phyloP scores from a whole-genome alignment of 2,888 invertebrate species.

The Hipparchia sbordonii region DNA sequence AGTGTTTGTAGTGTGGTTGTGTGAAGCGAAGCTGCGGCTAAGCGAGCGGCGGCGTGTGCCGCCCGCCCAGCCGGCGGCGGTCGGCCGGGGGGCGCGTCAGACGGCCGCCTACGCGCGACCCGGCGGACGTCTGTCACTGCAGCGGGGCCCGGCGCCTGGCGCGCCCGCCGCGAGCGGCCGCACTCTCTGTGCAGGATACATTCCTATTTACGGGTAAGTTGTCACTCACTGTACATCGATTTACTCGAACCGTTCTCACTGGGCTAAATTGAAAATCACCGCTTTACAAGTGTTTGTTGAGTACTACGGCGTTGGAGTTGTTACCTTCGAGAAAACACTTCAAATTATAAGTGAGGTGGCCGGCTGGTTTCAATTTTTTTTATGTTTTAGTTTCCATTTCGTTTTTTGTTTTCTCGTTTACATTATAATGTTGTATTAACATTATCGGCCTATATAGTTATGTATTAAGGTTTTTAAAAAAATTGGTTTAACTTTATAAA shows the following conservation, averaged over 20 bases:
- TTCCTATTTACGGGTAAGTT: constrained; percentile 28
- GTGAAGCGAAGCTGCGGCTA: constrained; percentile 3
- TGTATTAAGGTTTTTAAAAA: too few relatives aligned
- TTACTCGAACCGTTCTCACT: neutral
- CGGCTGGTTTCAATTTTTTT: too few relatives aligned
- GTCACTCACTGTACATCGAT: neutral
- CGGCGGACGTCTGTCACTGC: constrained; percentile 74
- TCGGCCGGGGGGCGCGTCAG: constrained; percentile 51
- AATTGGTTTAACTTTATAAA: too few relatives aligned
- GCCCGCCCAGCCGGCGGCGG: constrained; percentile 38
- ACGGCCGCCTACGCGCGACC: constrained; percentile 75
- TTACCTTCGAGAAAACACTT: neutral
- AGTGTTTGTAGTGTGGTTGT: neutral
- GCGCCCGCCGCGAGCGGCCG: constrained; percentile 66
- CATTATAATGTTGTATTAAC: too few relatives aligned
- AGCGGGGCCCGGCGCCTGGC: constrained; percentile 81
- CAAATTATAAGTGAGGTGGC: too few relatives aligned
- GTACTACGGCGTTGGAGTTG: neutral
- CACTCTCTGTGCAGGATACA: constrained; percentile 43
- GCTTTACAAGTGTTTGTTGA: neutral
- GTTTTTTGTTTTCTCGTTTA: too few relatives aligned
- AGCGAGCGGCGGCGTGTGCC: constrained; percentile 7
- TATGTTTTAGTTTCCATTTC: too few relatives aligned
- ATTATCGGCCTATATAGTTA: too few relatives aligned
- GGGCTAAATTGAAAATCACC: neutral